Percentiles rank a stretch among this genome's conserved stretches.
phyloP scores from a whole-genome alignment of 2,797 vertebrate species.

The Cercopithecus mitis region DNA sequence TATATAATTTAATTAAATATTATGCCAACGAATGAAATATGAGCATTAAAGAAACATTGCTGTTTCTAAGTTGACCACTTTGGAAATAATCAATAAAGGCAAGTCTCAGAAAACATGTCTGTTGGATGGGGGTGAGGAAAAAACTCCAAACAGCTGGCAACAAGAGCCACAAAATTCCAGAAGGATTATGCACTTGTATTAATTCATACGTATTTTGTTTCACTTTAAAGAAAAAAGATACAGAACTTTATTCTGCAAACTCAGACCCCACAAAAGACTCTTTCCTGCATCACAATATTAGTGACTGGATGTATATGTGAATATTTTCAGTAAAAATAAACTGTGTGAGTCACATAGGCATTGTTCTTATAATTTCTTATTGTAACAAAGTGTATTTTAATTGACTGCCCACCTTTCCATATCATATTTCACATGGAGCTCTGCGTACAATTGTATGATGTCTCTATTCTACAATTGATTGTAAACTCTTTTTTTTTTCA shows the following conservation, averaged over 20 bases:
- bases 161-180: neutral
- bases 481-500: neutral
- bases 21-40: neutral
- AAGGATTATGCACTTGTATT: neutral
- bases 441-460: neutral
- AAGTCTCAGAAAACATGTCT: neutral
- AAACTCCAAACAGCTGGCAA: neutral
- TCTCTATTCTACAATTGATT: neutral
- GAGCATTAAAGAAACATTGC: neutral
- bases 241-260: neutral
- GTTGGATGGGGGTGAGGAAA: neutral
- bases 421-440: neutral
- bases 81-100: constrained; percentile 7
- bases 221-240: neutral
- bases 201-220: neutral
- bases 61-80: neutral
- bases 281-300: neutral
- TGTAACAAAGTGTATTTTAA: neutral
- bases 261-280: neutral
- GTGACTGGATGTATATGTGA: neutral
- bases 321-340: neutral
- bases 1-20: neutral
- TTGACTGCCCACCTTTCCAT: neutral
- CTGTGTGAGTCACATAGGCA: neutral
- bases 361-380: neutral